Percentiles rank a stretch among this genome's conserved stretches.
These are phyloP conservation scores for Leptopilina myrica DNA, from an alignment of 2,888 invertebrate genomes.

Conservation along the genomic window DNA sequence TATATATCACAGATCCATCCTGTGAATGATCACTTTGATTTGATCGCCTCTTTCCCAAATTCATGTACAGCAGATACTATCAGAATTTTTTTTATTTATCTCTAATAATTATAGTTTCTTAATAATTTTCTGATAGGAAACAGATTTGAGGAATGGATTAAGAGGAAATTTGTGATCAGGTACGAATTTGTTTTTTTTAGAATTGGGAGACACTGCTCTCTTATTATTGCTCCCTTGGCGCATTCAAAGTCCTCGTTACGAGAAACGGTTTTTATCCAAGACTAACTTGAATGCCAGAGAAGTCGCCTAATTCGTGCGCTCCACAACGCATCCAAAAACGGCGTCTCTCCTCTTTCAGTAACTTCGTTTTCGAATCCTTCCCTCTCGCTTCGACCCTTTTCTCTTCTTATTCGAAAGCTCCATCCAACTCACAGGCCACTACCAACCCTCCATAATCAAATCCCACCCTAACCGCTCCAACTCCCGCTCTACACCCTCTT, in stretches of 20 bases:
- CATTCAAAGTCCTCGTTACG: conserved; percentile 54
- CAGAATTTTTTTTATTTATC: background rate
- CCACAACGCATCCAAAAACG: conserved; percentile 54
- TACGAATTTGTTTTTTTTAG: background rate
- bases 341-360: conserved; percentile 38
- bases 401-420: conserved; percentile 22
- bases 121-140: no score
- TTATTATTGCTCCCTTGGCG: conserved; percentile 3
- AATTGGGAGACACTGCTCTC: conserved; percentile 30
- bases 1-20: conserved; percentile 62
- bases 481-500: conserved; percentile 68
- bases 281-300: conserved; percentile 55
- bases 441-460: conserved; percentile 75
- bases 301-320: conserved; percentile 61
- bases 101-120: no score
- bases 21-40: conserved; percentile 60
- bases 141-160: no score
- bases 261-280: conserved; percentile 48
- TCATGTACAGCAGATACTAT: conserved; percentile 43
- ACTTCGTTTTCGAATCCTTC: conserved; percentile 45
- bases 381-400: conserved; percentile 54
- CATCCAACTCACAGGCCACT: conserved; percentile 52
- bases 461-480: conserved; percentile 72
- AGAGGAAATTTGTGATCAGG: background rate
- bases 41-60: conserved; percentile 49